Base-by-base conservation (phyloP, 2,113 vertebrate genomes). In the Neotoma lepida region DNA sequence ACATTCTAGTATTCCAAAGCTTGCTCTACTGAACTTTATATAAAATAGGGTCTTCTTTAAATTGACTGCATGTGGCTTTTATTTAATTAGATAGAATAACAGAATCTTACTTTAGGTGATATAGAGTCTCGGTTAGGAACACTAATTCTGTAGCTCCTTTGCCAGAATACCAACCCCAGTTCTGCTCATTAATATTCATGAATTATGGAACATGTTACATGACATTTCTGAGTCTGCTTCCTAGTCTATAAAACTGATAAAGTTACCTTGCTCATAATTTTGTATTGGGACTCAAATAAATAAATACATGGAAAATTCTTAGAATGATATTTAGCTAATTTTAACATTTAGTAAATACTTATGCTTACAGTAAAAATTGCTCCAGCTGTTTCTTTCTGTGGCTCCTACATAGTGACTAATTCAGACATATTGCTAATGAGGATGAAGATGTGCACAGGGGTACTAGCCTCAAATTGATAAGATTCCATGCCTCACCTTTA, bases 321-420 rank as follows among this genome's bases (percentile, higher is more conserved):
- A 80, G 46, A 61, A 77, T 8, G 84, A 22, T 76, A 1, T 20
- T 24, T 81, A 58, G 33, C 6, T 93, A 1, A 6, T 80, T 90
- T 90, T 63, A 88, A 5, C 76, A 70, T 77, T 90, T 51, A 91
- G n/a, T 92, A 82, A 66, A 58, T 84, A 41, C 61, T 80, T 64
- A 14, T 90, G 63, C 66, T 44, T 88, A 81, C 39, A 58, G 39
- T 68, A 88, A 90, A 12, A 24, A 30, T n/a, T 80, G 4, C 7
- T 26, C 33, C 51, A 76, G 39, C 74, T 30, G 9, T 33, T 86
- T 94, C 33, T 63, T 26, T 74, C 64, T 82, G 18, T 18, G 91
- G 15, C 7, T 20, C 28, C 35, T 4, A 8, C 15, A 22, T 63
- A 8, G 54, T 30, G 33, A 58, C 22, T 35, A 49, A 51, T 44